Evolutionary conservation across 37 sponge, comb jelly and placozoan genomes (phyloP).

Genomic region (Ephydatia muelleri): DNA sequence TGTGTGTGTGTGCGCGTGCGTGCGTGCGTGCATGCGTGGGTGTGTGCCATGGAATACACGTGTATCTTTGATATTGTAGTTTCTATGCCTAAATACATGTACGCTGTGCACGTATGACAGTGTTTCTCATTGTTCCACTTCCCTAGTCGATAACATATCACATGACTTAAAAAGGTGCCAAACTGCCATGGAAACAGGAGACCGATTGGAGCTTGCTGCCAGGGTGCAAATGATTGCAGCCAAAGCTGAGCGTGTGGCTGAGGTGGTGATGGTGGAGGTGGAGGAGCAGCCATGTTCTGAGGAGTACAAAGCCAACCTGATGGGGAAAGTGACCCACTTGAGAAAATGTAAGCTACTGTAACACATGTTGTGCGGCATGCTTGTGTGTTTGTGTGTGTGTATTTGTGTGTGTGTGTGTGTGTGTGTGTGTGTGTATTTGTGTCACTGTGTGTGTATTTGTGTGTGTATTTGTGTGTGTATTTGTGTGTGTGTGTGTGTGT

Average conservation of each 20-base stretch:
- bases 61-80: no score
- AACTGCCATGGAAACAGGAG: conserved; percentile 38
- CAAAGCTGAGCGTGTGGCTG: conserved; percentile 52
- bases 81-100: not conserved
- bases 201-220: conserved; percentile 37
- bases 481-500: not conserved
- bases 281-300: not conserved
- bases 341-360: not conserved
- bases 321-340: not conserved
- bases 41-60: no score
- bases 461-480: not conserved
- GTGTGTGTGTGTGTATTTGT: not conserved
- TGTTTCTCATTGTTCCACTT: not conserved
- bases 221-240: conserved; percentile 48
- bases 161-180: conserved; percentile 77
- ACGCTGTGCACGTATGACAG: not conserved
- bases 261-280: conserved; percentile 51
- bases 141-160: conserved; percentile 69
- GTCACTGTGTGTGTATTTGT: no score
- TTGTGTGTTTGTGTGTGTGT: not conserved
- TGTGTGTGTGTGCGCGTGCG: no score
- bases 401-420: not conserved
- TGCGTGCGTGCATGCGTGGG: no score
- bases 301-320: not conserved
- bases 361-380: no score